Conservation (phyloP, 2,113 vertebrate genomes). For the Phodopus roborovskii region DNA sequence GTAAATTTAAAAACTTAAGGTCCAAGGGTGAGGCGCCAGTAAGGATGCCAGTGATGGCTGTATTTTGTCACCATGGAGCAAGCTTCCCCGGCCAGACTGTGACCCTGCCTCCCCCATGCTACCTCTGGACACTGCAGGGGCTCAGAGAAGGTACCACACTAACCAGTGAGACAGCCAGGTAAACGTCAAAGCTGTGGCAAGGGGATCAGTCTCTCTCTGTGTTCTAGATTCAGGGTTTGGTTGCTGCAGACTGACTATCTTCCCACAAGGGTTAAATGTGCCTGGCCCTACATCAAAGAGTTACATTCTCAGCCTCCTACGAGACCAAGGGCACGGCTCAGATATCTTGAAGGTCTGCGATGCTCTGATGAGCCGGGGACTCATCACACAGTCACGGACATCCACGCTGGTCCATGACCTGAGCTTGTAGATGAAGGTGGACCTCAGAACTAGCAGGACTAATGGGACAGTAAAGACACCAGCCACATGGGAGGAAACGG, state of each 20-base stretch:
- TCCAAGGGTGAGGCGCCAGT: background rate
- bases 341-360: conserved; percentile 71
- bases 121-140: background rate
- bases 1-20: background rate
- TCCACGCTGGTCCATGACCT: conserved; percentile 73
- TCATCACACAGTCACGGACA: conserved; percentile 76
- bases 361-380: background rate
- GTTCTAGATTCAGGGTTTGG: conserved; percentile 11
- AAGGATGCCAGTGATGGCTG: background rate
- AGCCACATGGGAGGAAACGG: conserved; percentile 1
- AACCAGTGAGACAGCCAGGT: background rate
- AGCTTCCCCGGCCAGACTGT: background rate
- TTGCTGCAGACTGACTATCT: background rate
- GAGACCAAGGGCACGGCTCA: conserved; percentile 37
- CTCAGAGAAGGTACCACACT: background rate
- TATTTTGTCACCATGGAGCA: accelerated
- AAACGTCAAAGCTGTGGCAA: background rate
- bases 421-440: conserved; percentile 83
- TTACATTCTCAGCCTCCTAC: conserved; percentile 66
- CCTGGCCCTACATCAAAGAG: conserved; percentile 55
- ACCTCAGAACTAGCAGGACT: conserved; percentile 78
- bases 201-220: background rate
- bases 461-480: conserved; percentile 83
- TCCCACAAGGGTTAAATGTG: conserved; percentile 55
- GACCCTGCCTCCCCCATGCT: background rate